phyloP scores from a whole-genome alignment of 2,797 vertebrate genomes.

The Hoplostethus mediterraneus region DNA sequence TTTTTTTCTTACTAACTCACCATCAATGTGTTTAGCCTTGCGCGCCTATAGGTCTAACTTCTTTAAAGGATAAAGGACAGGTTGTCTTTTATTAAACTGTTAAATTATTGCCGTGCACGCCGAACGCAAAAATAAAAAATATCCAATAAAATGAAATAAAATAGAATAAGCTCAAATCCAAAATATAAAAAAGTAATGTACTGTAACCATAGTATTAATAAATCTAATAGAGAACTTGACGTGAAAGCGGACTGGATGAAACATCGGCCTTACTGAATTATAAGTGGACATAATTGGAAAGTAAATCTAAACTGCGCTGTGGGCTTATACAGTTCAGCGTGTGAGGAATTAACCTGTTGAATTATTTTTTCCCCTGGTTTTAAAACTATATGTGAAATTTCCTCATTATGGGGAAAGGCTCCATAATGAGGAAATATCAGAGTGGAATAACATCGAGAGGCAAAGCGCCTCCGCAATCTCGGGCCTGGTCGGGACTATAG shows the following conservation, averaged over 20 bases:
- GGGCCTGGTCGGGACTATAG: constrained; percentile 41
- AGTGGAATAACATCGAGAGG: constrained; percentile 39
- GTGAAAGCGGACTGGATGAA: not conserved
- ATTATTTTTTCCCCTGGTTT: constrained; percentile 7
- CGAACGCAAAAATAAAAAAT: not conserved
- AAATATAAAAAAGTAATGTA: not conserved
- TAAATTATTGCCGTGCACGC: not conserved
- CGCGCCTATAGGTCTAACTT: not conserved
- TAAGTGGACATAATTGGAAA: constrained; percentile 23
- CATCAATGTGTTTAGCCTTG: not conserved
- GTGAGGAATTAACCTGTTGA: not conserved
- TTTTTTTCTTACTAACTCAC: not conserved
- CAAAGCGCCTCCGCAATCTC: constrained; percentile 37
- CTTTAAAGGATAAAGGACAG: not conserved
- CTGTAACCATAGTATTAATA: not conserved
- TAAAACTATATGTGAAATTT: not conserved
- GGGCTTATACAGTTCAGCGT: not conserved
- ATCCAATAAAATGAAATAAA: not conserved
- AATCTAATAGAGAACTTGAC: not conserved
- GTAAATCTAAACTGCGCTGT: constrained; percentile 2
- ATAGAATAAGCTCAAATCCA: not conserved
- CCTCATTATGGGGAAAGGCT: constrained; percentile 7
- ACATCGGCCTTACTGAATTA: constrained; percentile 12
- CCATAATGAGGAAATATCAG: constrained; percentile 20
- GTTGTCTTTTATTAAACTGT: constrained; percentile 13